phyloP scores from a whole-genome alignment of 2,888 invertebrate species.

The Ectemnius continuus region DNA sequence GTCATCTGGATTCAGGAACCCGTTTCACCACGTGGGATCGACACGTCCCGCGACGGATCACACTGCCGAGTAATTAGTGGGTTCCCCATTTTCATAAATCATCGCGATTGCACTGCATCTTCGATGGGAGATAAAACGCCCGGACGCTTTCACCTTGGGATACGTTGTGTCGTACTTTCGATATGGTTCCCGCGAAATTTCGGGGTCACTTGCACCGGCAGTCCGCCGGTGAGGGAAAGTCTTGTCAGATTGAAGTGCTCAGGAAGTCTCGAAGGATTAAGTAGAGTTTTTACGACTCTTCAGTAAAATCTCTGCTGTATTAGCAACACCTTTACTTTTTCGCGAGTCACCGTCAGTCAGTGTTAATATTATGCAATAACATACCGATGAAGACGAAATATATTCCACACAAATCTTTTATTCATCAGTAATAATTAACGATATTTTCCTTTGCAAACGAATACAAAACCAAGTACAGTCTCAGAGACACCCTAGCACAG shows the following conservation, averaged over 20 bases:
- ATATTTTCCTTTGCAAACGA: too few relatives aligned
- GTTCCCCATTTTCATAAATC: conserved; percentile 57
- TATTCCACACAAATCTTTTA: too few relatives aligned
- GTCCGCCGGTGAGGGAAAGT: not conserved
- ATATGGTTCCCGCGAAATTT: too few relatives aligned
- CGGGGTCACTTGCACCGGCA: not conserved
- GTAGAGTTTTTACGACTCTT: too few relatives aligned
- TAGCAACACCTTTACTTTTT: too few relatives aligned
- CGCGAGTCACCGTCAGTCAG: too few relatives aligned
- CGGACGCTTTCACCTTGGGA: conserved; percentile 41
- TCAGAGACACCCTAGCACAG: too few relatives aligned
- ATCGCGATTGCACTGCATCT: conserved; percentile 26
- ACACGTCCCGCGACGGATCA: conserved; percentile 41
- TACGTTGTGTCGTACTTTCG: conserved; percentile 27
- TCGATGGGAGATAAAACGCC: conserved; percentile 31
- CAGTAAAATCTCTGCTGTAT: too few relatives aligned
- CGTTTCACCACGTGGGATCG: conserved; percentile 18
- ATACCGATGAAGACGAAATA: too few relatives aligned
- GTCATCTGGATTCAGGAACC: conserved; percentile 25
- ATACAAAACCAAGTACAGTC: too few relatives aligned
- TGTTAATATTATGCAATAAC: too few relatives aligned
- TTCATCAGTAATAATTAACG: too few relatives aligned
- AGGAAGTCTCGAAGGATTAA: not conserved
- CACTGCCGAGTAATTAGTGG: conserved; percentile 51
- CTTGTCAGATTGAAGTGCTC: not conserved